Percentiles rank a stretch among this genome's conserved stretches.
Conservation (phyloP, 64 coral and sea anemone species). For the Orbicella faveolata region DNA sequence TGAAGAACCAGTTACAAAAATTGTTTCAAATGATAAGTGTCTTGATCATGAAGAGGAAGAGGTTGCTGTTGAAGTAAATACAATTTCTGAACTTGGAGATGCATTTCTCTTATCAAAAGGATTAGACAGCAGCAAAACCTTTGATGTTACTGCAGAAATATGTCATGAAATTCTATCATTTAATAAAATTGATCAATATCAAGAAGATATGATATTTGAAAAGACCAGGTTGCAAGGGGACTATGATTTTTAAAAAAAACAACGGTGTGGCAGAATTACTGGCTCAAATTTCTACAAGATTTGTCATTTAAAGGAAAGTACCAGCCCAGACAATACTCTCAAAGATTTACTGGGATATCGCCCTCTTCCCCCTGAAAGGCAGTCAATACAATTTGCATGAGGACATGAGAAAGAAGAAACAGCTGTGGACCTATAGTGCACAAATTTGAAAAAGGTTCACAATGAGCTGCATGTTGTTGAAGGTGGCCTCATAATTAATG, state of each 20-base stretch:
- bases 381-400: conserved; percentile 51
- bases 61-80: conserved; percentile 37
- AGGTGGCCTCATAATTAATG: neutral
- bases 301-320: conserved; percentile 57
- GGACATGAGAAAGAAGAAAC: conserved; percentile 24
- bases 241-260: conserved; percentile 42
- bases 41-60: conserved; percentile 33
- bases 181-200: conserved; percentile 44
- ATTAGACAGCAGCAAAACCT: neutral
- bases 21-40: conserved; percentile 31
- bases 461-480: conserved; percentile 10
- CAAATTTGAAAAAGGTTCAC: conserved; percentile 14
- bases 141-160: conserved; percentile 16
- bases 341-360: conserved; percentile 56
- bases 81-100: conserved; percentile 39
- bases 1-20: conserved; percentile 30
- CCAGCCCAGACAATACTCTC: conserved; percentile 45
- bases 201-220: conserved; percentile 38
- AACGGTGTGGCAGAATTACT: conserved; percentile 44
- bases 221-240: conserved; percentile 49
- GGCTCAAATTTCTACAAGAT: conserved; percentile 60
- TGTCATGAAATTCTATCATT: conserved; percentile 16
- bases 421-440: conserved; percentile 10
- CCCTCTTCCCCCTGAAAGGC: conserved; percentile 49
- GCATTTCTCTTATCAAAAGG: conserved; percentile 32